Evolutionary conservation across 2,113 vertebrate genomes (phyloP).

Genomic region (Pterocles burchelli): DNA sequence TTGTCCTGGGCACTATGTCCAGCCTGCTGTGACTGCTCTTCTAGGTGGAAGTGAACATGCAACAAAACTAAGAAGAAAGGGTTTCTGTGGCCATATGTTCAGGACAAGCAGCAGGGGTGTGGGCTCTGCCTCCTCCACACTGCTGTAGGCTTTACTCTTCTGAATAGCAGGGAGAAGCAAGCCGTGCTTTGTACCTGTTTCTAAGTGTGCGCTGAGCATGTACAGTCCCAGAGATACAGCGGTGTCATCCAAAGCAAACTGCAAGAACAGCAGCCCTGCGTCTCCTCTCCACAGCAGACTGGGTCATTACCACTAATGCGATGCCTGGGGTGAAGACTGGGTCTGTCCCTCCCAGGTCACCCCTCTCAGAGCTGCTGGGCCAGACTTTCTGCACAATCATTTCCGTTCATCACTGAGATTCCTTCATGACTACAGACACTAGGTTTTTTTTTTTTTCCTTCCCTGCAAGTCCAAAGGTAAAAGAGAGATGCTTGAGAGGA

Average conservation of each 20-base stretch:
- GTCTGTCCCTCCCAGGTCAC: not conserved
- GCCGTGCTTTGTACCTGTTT: not conserved
- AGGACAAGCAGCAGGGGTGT: not conserved
- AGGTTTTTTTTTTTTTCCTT: not conserved
- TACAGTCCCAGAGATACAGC: not conserved
- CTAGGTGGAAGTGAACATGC: not conserved
- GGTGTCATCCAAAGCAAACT: not conserved
- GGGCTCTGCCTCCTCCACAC: not conserved
- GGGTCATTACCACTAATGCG: not conserved
- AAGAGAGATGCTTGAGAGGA: not conserved
- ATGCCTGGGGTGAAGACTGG: not conserved
- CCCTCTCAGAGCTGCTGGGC: not conserved
- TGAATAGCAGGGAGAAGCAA: not conserved
- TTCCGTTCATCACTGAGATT: not conserved
- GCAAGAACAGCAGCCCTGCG: not conserved
- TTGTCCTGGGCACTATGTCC: not conserved
- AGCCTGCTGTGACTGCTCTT: not conserved
- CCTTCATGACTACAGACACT: not conserved
- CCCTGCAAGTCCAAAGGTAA: not conserved
- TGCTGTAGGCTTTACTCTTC: not conserved
- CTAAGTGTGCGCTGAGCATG: not conserved
- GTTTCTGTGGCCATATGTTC: not conserved
- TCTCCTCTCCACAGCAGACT: not conserved
- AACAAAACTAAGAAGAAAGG: not conserved
- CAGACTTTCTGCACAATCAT: not conserved